These are phyloP conservation scores for Hyles euphorbiae DNA, from an alignment of 1,140 invertebrate genomes.

Conservation along the genomic window DNA sequence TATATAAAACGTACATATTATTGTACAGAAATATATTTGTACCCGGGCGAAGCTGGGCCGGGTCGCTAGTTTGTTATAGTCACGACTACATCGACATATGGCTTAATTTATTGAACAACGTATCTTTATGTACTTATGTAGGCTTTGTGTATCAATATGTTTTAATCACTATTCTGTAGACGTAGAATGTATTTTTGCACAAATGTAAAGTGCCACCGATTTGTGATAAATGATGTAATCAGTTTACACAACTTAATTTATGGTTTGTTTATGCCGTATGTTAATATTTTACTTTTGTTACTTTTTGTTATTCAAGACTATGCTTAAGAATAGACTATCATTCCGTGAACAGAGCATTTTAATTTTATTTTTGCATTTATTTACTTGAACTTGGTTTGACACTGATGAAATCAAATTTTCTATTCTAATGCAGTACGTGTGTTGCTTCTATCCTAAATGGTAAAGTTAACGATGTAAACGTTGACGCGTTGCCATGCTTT, in stretches of 20 bases:
- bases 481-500: slow-evolving; percentile 25
- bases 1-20: no score
- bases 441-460: no score
- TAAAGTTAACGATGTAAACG: no score
- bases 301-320: no score
- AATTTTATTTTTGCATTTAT: background rate
- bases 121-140: slow-evolving; percentile 16
- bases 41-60: no score
- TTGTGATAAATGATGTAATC: slow-evolving; percentile 14
- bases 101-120: slow-evolving; percentile 27
- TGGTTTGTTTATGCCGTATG: background rate
- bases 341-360: slow-evolving; percentile 13
- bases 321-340: slow-evolving; percentile 6
- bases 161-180: slow-evolving; percentile 6
- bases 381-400: no score
- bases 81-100: slow-evolving; percentile 22
- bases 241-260: background rate
- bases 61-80: slow-evolving; percentile 5
- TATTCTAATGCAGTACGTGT: slow-evolving; percentile 10
- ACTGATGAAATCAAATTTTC: background rate
- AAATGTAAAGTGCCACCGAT: slow-evolving; percentile 16
- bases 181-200: slow-evolving; percentile 21
- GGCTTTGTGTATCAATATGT: slow-evolving; percentile 2
- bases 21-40: no score
- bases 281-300: no score